Evolutionary conservation across 2,888 invertebrate species (phyloP), one percentile per base, ranked within the genome.

Genomic region (Embidobia sp.): DNA sequence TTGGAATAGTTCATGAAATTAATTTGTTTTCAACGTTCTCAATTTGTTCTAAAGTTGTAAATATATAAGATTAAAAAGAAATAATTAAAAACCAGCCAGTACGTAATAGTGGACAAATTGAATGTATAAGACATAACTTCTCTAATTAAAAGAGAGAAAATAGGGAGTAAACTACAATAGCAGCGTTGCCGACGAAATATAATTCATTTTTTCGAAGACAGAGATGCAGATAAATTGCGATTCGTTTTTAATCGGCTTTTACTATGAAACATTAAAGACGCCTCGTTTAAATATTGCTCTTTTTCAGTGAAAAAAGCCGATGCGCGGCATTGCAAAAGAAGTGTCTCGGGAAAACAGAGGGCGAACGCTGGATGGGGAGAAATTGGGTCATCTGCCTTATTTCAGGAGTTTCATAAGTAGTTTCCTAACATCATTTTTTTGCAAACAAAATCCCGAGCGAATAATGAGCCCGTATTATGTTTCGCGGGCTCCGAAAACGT

Each of bases 341-440:
- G n/a, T 16, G 49, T 11, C 22, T 27, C 31, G 59, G 59, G 57
- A 69, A 69, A 69, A 59, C 59, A 35, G 59, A 51, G 53, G 31
- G 55, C 19, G 49, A 15, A 18, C 31, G 27, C 2, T 18, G 31
- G 46, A 27, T 29, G 40, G 49, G 35, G 51, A 59, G 44, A 59
- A 69, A 69, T 69, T 69, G 37, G 69, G 69, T 69, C 69, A 69
- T 69, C 69, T 55, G 69, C 69, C 69, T 69, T 69, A 59, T 69
- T 69, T 59, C 69, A 57, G 59, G 44, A 69, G 69, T 69, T 69
- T 69, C 59, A 69, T 51, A 59, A 69, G 69, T 48, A 31, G 59
- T 57, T 69, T 51, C 49, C 40, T 42, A 49, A 42, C 59, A 59
- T 69, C 59, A 69, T 40, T 69, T 69, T 69, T 69, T 69, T 10